Evolutionary conservation across 1,140 invertebrate species (phyloP).

Genomic region (Bathynomus jamesi): DNA sequence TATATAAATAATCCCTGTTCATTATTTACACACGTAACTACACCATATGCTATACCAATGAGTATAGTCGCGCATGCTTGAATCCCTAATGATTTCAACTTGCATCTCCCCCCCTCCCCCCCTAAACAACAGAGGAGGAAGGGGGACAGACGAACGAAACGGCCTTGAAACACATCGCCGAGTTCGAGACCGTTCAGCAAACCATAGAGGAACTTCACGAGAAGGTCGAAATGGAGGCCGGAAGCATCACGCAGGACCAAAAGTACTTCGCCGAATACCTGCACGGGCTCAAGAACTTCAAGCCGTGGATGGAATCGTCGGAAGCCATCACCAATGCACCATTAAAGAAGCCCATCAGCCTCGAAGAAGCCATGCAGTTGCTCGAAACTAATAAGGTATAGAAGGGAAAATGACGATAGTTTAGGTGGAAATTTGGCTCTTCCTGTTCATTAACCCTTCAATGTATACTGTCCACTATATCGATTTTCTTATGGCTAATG

Average conservation of each 20-base stretch:
- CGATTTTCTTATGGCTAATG: not conserved
- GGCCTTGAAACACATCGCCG: slow-evolving; percentile 26
- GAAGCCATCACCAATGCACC: slow-evolving; percentile 27
- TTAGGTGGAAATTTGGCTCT: not conserved
- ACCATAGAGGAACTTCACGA: slow-evolving; percentile 34
- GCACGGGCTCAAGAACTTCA: slow-evolving; percentile 37
- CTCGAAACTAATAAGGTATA: slow-evolving; percentile 30
- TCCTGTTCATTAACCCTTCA: too few species aligned
- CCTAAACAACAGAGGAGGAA: slow-evolving; percentile 29
- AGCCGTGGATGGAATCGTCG: slow-evolving; percentile 38
- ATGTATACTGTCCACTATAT: not conserved
- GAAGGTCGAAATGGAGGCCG: slow-evolving; percentile 34
- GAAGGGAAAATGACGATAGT: not conserved
- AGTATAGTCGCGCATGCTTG: not conserved
- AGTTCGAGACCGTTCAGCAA: slow-evolving; percentile 29
- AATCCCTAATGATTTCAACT: too few species aligned
- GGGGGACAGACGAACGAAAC: slow-evolving; percentile 33
- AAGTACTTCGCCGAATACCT: slow-evolving; percentile 39
- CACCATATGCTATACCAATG: not conserved
- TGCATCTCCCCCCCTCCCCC: slow-evolving; percentile 5
- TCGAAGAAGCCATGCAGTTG: slow-evolving; percentile 34
- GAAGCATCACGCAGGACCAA: slow-evolving; percentile 38
- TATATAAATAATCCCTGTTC: too few species aligned
- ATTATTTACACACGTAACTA: not conserved
- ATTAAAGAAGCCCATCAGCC: slow-evolving; percentile 29